These are phyloP conservation scores for Hyperopisus bebe DNA, from an alignment of 2,113 vertebrate genomes.

Conservation along the genomic window DNA sequence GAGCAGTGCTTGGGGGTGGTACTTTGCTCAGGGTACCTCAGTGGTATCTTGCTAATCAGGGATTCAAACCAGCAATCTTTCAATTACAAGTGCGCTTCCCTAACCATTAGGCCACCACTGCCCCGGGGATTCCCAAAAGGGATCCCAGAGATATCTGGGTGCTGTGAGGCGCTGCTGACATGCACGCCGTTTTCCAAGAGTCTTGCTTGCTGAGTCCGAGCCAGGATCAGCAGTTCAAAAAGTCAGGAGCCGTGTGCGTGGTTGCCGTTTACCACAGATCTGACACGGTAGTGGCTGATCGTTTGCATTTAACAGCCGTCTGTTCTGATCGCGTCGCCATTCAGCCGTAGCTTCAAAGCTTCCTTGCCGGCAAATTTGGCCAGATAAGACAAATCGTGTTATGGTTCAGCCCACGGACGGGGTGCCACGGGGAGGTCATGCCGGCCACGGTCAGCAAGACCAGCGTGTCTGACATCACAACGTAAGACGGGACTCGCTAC, in stretches of 20 bases:
- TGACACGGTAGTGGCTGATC: neutral
- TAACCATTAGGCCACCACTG: neutral
- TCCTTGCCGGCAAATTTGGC: conserved; percentile 58
- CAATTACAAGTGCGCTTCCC: too few species aligned
- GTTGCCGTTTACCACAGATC: neutral
- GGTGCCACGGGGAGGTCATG: conserved; percentile 56
- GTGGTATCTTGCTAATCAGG: too few species aligned
- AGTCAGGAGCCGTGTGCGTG: conserved; percentile 9
- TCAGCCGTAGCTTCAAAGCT: conserved; percentile 64
- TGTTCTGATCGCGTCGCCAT: conserved; percentile 62
- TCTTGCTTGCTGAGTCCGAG: conserved; percentile 25
- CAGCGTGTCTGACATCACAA: conserved; percentile 36
- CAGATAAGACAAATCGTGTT: conserved; percentile 58
- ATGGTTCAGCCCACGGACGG: conserved; percentile 62
- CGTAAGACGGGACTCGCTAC: neutral
- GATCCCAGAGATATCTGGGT: conserved; percentile 37
- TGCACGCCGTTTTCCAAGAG: conserved; percentile 16
- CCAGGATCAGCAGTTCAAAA: conserved; percentile 17
- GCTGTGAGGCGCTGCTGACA: conserved; percentile 24
- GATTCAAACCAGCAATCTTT: too few species aligned
- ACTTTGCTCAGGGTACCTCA: too few species aligned
- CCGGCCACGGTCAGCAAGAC: conserved; percentile 43
- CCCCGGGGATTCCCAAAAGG: too few species aligned
- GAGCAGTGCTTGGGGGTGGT: too few species aligned
- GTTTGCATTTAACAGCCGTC: conserved; percentile 44